Evolutionary conservation across 2,113 vertebrate genomes (phyloP).

Genomic region (Chunga burmeisteri): DNA sequence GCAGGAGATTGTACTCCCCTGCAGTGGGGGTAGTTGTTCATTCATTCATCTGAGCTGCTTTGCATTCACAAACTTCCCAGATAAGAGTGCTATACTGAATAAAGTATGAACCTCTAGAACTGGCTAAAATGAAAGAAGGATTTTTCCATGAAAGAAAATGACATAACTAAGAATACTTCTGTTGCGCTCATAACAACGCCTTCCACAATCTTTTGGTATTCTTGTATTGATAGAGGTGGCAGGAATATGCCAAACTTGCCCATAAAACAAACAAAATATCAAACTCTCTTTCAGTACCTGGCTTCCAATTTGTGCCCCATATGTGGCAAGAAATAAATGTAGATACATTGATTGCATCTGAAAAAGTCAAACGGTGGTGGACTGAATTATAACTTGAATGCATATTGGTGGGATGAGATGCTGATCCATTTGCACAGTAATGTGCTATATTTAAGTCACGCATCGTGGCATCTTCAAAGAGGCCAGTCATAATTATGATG

Average conservation of each 20-base stretch:
- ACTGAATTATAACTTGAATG: constrained; percentile 59
- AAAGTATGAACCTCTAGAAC: not conserved
- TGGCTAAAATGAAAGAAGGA: not conserved
- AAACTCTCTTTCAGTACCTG: not conserved
- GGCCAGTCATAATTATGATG: constrained; percentile 86
- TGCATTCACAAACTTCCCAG: not conserved
- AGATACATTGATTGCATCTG: constrained; percentile 2
- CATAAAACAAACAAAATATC: not conserved
- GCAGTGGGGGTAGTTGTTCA: not conserved
- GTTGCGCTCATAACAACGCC: accelerated
- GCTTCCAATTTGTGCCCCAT: constrained; percentile 9
- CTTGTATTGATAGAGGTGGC: not conserved
- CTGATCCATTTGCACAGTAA: constrained; percentile 73
- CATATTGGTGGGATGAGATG: constrained; percentile 61
- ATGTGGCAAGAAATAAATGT: constrained; percentile 2
- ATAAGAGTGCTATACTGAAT: not conserved
- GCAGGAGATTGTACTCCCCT: not conserved
- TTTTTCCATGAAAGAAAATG: not conserved
- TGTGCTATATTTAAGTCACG: constrained; percentile 77
- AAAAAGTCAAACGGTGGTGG: constrained; percentile 35
- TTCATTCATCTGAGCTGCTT: not conserved
- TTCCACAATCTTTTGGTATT: not conserved
- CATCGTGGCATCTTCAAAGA: constrained; percentile 79
- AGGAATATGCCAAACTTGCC: not conserved
- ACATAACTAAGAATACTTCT: not conserved